phyloP scores from a whole-genome alignment of 2,797 vertebrate genomes.

The Acrossocheilus wenchowensis region DNA sequence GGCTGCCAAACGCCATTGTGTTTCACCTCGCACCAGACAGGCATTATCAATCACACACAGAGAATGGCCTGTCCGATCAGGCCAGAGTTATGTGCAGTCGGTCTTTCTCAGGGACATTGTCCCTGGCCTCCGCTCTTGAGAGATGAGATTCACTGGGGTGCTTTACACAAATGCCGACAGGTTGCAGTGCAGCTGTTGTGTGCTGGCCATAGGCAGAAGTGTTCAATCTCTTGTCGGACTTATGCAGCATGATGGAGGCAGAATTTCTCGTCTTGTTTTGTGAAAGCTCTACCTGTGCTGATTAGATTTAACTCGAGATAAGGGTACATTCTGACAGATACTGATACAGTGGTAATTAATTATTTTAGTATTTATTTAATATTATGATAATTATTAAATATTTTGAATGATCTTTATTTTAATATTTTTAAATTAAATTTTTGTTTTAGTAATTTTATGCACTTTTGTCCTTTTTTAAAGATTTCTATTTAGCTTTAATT shows the following conservation, averaged over 20 bases:
- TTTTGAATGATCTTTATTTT: background rate
- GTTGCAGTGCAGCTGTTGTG: constrained; percentile 27
- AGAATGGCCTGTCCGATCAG: constrained; percentile 46
- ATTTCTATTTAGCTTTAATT: background rate
- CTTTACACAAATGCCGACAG: constrained; percentile 55
- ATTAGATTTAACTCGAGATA: background rate
- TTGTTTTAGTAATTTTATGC: background rate
- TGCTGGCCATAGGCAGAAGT: constrained; percentile 28
- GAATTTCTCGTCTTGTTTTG: background rate
- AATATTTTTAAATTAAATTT: background rate
- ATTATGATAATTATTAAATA: background rate
- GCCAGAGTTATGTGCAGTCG: constrained; percentile 52
- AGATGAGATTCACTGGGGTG: constrained; percentile 55
- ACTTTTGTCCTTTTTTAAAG: background rate
- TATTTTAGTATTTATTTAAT: background rate
- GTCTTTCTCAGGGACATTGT: constrained; percentile 48
- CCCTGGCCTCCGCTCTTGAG: constrained; percentile 44
- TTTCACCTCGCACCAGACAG: constrained; percentile 57
- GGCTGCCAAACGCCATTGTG: constrained; percentile 56
- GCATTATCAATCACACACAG: constrained; percentile 61
- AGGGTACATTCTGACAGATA: background rate
- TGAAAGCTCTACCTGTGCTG: background rate
- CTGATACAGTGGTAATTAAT: too few species aligned
- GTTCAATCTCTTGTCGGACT: constrained; percentile 13
- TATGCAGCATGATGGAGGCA: constrained; percentile 3